Evolutionary conservation across 2,888 invertebrate species (phyloP).

Genomic region (Caenorhabditis sp.): DNA sequence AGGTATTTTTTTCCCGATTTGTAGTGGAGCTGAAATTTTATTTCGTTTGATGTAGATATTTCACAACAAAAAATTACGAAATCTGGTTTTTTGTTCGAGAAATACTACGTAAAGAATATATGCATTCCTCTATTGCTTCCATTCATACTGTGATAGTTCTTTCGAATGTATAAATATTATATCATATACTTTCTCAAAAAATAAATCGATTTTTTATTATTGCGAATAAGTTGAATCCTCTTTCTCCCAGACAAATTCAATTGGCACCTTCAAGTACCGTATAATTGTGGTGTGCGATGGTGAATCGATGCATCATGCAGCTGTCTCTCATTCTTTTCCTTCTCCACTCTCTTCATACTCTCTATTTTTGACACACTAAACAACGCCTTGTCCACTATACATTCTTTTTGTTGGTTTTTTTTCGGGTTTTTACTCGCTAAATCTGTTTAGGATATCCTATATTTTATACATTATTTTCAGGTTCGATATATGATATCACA

Average conservation of each 20-base stretch:
- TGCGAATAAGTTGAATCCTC: neutral
- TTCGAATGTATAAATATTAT: no score
- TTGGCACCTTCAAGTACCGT: constrained; percentile 1
- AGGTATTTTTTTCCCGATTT: no score
- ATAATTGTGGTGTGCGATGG: constrained; percentile 1
- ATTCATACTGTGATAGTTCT: no score
- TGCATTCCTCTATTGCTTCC: no score
- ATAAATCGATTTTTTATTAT: neutral
- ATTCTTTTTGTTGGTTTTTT: neutral
- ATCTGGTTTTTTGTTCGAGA: no score
- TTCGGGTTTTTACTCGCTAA: neutral
- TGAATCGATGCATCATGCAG: constrained; percentile 1
- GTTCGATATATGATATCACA: neutral
- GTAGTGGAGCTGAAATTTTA: no score
- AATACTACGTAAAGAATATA: no score
- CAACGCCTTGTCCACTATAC: constrained; percentile 1
- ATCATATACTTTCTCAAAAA: no score
- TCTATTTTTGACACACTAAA: neutral
- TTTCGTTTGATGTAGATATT: no score
- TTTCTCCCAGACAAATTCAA: neutral
- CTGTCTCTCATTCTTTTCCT: neutral
- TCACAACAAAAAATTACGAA: no score
- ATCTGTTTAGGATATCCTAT: neutral
- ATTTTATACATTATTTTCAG: neutral
- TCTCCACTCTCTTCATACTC: neutral